Conservation (phyloP, 2,113 vertebrate genomes). For the Nicator chloris region DNA sequence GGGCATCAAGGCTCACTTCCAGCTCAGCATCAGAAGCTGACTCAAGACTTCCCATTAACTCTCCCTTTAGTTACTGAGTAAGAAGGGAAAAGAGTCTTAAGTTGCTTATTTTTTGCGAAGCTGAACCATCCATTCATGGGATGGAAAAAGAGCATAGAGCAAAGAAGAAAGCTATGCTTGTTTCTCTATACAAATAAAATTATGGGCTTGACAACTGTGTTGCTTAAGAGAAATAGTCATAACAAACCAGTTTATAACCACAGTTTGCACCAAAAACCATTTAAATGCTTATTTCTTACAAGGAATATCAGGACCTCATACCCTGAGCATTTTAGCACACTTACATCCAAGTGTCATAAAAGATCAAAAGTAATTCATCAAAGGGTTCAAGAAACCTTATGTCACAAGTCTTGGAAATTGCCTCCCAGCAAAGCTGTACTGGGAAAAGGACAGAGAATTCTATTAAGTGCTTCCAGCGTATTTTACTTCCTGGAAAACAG, state of each 20-base stretch:
- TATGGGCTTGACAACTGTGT: background rate
- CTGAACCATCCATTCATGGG: background rate
- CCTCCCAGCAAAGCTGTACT: background rate
- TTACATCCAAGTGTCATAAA: background rate
- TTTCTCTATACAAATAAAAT: background rate
- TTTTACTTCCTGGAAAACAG: background rate
- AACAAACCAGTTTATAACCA: background rate
- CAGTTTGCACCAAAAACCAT: background rate
- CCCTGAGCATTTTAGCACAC: background rate
- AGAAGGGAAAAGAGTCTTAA: background rate
- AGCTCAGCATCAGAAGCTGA: background rate
- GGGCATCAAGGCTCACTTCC: background rate
- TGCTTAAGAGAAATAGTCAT: background rate
- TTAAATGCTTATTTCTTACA: background rate
- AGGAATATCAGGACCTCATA: background rate
- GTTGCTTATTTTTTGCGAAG: background rate
- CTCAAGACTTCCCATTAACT: background rate
- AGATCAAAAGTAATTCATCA: background rate
- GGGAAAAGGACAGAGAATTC: background rate
- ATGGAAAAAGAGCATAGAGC: background rate
- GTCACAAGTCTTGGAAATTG: background rate
- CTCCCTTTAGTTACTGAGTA: background rate
- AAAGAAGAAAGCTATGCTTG: background rate
- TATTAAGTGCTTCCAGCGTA: background rate
- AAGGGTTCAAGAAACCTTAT: background rate